phyloP scores from a whole-genome alignment of 2,797 vertebrate genomes.

The Oreonectes daqikongensis region DNA sequence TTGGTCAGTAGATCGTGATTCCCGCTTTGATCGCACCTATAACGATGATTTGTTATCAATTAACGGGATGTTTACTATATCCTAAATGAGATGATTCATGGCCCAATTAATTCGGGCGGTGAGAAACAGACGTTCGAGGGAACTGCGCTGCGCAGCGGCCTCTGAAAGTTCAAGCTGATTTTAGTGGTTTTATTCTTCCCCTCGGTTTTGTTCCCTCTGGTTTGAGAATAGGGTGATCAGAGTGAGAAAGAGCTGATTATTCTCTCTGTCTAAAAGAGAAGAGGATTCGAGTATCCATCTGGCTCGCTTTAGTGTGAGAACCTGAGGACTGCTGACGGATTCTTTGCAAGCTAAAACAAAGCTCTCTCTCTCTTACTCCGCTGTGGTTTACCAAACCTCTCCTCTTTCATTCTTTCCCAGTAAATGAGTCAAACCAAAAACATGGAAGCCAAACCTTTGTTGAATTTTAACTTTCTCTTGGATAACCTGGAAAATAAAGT shows the following conservation, averaged over 20 bases:
- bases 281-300: conserved; percentile 46
- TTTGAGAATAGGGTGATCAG: conserved; percentile 50
- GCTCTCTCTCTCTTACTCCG: conserved; percentile 56
- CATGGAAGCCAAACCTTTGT: background rate
- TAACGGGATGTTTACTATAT: conserved; percentile 43
- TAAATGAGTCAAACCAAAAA: conserved; percentile 23
- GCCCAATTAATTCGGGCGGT: conserved; percentile 27
- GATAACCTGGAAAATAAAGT: background rate
- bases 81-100: conserved; percentile 32
- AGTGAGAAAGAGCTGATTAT: conserved; percentile 70
- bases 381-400: conserved; percentile 30
- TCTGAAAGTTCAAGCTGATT: conserved; percentile 37
- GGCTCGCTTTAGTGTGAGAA: conserved; percentile 61
- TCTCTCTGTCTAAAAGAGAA: conserved; percentile 61
- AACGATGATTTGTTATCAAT: conserved; percentile 66
- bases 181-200: conserved; percentile 47
- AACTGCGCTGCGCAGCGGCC: background rate
- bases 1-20: conserved; percentile 59
- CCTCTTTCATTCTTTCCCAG: conserved; percentile 33
- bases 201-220: conserved; percentile 53
- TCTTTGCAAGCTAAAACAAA: conserved; percentile 76
- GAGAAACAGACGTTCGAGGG: conserved; percentile 34
- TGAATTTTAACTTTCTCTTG: background rate
- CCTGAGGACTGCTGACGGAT: conserved; percentile 79
- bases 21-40: conserved; percentile 60